Evolutionary conservation across 2,888 invertebrate genomes (phyloP).

Genomic region (Scelioninae gen. 1): DNA sequence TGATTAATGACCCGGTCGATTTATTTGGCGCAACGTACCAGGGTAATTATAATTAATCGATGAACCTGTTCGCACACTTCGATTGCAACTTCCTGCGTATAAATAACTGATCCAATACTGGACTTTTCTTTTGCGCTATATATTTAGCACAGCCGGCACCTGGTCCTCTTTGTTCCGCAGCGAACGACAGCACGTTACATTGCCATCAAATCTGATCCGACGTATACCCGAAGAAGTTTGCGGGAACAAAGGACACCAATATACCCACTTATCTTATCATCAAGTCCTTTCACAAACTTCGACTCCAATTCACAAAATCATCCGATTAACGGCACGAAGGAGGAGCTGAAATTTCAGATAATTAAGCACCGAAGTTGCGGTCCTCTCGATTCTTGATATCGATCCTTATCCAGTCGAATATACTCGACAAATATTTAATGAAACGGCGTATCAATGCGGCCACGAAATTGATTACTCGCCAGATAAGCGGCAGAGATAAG

Average conservation of each 20-base stretch:
- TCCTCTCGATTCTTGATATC: conserved; percentile 23
- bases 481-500: conserved; percentile 46
- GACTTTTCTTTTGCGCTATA: conserved; percentile 8
- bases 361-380: conserved; percentile 37
- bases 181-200: not conserved
- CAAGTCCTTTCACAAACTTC: conserved; percentile 47
- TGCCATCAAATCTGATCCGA: not conserved
- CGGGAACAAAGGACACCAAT: conserved; percentile 20
- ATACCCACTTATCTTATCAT: conserved; percentile 50
- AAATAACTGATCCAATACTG: conserved; percentile 2
- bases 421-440: conserved; percentile 18
- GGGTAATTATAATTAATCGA: conserved; percentile 59
- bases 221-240: not conserved
- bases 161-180: conserved; percentile 33
- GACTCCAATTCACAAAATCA: not conserved
- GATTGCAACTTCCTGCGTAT: conserved; percentile 22
- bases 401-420: conserved; percentile 13
- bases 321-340: conserved; percentile 10
- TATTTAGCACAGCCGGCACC: conserved; percentile 22
- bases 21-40: conserved; percentile 31
- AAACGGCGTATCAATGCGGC: conserved; percentile 9
- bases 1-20: conserved; percentile 49
- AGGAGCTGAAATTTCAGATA: conserved; percentile 39
- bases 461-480: conserved; percentile 27
- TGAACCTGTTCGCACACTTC: conserved; percentile 14